phyloP scores from a whole-genome alignment of 2,113 vertebrate genomes.

The Microcebus tavaratra region DNA sequence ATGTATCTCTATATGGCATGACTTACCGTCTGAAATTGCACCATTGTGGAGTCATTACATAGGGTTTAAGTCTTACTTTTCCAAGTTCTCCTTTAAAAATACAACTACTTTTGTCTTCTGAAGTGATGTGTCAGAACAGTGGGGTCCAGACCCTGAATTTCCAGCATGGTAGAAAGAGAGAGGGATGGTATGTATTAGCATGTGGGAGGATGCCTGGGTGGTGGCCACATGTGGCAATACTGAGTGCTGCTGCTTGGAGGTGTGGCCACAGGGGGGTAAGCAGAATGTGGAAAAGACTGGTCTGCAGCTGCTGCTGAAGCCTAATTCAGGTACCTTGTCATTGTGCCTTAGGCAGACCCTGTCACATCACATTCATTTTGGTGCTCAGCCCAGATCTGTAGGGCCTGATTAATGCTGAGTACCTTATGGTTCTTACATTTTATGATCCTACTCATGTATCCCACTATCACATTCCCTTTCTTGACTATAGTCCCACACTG shows the following conservation, averaged over 20 bases:
- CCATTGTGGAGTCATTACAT: neutral
- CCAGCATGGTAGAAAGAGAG: neutral
- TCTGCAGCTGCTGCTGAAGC: neutral
- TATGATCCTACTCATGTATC: conserved; percentile 59
- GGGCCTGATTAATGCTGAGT: conserved; percentile 66
- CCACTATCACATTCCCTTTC: conserved; percentile 45
- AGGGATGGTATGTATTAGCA: neutral
- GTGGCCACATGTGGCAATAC: neutral
- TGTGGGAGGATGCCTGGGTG: neutral
- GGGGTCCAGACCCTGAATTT: neutral
- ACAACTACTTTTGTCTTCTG: neutral
- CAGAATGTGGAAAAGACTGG: neutral
- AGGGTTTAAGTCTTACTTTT: neutral
- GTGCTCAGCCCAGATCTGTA: conserved; percentile 62
- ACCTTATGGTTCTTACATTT: conserved; percentile 58
- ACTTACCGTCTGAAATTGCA: neutral
- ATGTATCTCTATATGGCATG: neutral
- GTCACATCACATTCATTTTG: conserved; percentile 47
- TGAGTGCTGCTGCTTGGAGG: neutral
- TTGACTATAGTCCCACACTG: neutral
- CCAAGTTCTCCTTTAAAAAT: neutral
- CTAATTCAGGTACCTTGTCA: conserved; percentile 7
- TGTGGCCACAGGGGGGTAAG: neutral
- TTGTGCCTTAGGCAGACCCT: conserved; percentile 8
- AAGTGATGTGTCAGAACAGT: neutral